Conservation (phyloP, 2,888 invertebrate species). For the Choreutis nemorana region DNA sequence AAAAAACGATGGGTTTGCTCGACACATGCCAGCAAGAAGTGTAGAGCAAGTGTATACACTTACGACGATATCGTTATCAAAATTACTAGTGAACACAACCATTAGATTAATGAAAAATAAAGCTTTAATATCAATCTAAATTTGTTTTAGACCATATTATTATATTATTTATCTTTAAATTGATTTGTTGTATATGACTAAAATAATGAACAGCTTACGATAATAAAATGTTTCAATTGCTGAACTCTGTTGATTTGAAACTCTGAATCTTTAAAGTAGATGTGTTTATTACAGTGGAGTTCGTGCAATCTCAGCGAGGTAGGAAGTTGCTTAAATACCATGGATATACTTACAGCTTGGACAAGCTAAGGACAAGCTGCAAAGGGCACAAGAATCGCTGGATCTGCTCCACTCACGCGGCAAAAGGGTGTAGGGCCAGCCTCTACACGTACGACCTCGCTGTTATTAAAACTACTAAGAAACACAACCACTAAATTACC, state of each 20-base stretch:
- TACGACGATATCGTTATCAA: slow-evolving; percentile 1
- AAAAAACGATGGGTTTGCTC: slow-evolving; percentile 2
- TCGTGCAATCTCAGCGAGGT: neutral
- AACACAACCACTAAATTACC: no score
- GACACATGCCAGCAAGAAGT: neutral
- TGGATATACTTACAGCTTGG: neutral
- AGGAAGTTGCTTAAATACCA: neutral
- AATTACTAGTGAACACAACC: slow-evolving; percentile 5
- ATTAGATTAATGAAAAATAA: neutral
- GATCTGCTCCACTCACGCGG: slow-evolving; percentile 16
- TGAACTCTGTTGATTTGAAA: neutral
- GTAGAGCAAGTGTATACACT: slow-evolving; percentile 1
- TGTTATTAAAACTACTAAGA: no score
- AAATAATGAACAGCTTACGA: no score
- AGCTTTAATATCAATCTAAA: no score
- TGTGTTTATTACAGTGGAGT: neutral
- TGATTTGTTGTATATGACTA: no score
- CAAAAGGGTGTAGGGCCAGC: slow-evolving; percentile 10
- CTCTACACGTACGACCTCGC: no score
- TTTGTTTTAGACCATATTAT: no score
- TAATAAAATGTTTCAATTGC: neutral
- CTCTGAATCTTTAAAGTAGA: neutral
- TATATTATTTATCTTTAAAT: no score
- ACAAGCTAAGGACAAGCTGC: neutral
- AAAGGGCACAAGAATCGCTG: neutral